Base-by-base conservation (phyloP, 2,113 vertebrate genomes). In the Thymallus thymallus region DNA sequence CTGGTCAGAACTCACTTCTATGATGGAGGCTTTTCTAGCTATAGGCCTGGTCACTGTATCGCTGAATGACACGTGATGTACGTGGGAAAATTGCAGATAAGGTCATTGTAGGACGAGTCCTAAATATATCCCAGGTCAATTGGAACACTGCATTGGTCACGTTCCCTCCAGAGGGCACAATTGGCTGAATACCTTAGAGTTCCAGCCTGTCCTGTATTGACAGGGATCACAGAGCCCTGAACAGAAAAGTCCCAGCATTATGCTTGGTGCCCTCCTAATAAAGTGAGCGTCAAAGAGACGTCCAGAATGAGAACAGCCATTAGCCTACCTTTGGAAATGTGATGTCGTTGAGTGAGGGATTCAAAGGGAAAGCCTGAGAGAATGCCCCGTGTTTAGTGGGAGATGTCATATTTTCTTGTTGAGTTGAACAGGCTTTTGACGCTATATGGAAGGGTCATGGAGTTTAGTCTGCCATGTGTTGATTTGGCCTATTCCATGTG, bases 91-190 rank as follows among this genome's bases (percentile, higher is more conserved):
- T 22, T 60, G 56, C n/a, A 7, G 56, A 22, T 51, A n/a, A 14
- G 20, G 18, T 58, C 48, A 9, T n/a, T 6, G 48, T 61, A 29
- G 5, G 18, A 26, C 18, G 69, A 23, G 48, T 18, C n/a, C 41
- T 5, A 45, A 26, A 46, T 64, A 3, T 22, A 16, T 12, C 73
- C 29, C 55, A 45, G 64, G 5, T 22, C 48, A 41, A n/a, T 22
- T 58, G 61, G 35, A 26, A 46, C 71, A 46, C 64, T 3, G 76
- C 73, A 64, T 81, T 76, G 35, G 73, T 74, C 56, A 56, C 64
- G 61, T 23, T 72, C 22, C 77, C 71, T 77, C 67, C 78, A 76
- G 79, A 35, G 69, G 65, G 48, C 74, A 83, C 80, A 82, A 83
- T 81, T 73, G 77, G 26, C 2, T 74, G 82, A 82, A 86, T 5